Base-by-base conservation (phyloP, 2,888 invertebrate species). In the Incurvaria masculella region DNA sequence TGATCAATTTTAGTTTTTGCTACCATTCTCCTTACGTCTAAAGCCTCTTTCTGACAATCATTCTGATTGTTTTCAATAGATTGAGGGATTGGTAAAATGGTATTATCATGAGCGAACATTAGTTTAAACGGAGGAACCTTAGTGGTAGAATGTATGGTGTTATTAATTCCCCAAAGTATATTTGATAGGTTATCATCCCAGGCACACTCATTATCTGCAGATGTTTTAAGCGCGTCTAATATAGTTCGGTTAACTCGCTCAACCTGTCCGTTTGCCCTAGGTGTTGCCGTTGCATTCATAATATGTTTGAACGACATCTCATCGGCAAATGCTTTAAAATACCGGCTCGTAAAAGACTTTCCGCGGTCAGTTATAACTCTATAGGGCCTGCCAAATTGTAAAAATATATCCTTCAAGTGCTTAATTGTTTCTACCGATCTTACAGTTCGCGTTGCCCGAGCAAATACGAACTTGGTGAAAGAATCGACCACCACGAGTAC, bases 401-500 rank as follows among this genome's bases (percentile, higher is more conserved):
- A 5, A 23, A 5, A 23, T 10, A 23, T 40, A 23, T 40, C 40
- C 6, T 14, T 40, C 11, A 40, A 18, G 6, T 6, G 5, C 17
- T 40, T 14, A 40, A 40, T 14, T 8, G 17, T 40, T 14, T 40
- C 40, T 40, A 17, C 18, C 8, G 40, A 40, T 5, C n/a, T 40
- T 40, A 40, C 16, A 8, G 40, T 40, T 17, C n/a, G 5, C 17
- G 40, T 40, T 17, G 40, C 8, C 11, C 18, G 4, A 4, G 40
- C 40, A 40, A 40, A 8, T 23, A 23, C 6, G 23, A 23, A 23
- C 10, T 23, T 23, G 5, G 23, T 6, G 23, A 23, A 23, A 23
- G 40, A 5, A 14, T 40, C 40, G 4, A 40, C 48, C 16, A 53
- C 21, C 53, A 58, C 41, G n/a, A 59, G 45, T n/a, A 58, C 5